These are phyloP conservation scores for Sardinella longiceps DNA, from an alignment of 2,797 vertebrate genomes.

Conservation along the genomic window DNA sequence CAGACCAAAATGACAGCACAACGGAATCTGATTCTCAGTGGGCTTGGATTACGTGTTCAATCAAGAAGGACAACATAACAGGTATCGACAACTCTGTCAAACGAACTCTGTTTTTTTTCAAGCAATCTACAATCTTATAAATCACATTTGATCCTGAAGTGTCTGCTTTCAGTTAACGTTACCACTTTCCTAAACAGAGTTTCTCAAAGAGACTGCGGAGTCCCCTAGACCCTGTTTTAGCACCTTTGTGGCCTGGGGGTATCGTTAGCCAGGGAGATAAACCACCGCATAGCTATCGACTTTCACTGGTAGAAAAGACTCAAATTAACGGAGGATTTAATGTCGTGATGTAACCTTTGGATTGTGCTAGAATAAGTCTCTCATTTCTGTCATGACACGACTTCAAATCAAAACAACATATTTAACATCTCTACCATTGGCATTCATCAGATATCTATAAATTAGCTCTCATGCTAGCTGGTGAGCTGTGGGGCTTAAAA, in stretches of 20 bases:
- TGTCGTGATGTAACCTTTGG: background rate
- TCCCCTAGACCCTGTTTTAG: background rate
- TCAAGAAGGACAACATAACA: background rate
- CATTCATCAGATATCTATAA: background rate
- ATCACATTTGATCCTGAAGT: background rate
- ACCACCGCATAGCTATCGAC: background rate
- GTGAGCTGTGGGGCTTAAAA: background rate
- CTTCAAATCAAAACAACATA: background rate
- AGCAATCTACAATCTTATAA: background rate
- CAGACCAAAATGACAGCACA: too few species aligned
- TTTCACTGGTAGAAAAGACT: background rate
- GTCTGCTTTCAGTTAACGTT: background rate
- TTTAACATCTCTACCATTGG: background rate
- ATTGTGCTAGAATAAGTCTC: background rate
- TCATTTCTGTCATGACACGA: background rate
- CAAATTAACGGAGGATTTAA: background rate
- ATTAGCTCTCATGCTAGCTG: background rate
- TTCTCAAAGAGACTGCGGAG: background rate
- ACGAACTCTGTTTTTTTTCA: background rate
- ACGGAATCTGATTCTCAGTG: too few species aligned
- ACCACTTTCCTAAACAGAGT: background rate
- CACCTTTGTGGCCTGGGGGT: constrained; percentile 6
- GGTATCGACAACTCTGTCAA: too few species aligned
- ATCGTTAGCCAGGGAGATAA: background rate
- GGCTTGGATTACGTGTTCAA: too few species aligned